A percentile compares a stretch with the other conserved stretches of the same genome.
These are phyloP conservation scores for Periophthalmus magnuspinnatus DNA, from an alignment of 2,797 vertebrate genomes.

Conservation along the genomic window DNA sequence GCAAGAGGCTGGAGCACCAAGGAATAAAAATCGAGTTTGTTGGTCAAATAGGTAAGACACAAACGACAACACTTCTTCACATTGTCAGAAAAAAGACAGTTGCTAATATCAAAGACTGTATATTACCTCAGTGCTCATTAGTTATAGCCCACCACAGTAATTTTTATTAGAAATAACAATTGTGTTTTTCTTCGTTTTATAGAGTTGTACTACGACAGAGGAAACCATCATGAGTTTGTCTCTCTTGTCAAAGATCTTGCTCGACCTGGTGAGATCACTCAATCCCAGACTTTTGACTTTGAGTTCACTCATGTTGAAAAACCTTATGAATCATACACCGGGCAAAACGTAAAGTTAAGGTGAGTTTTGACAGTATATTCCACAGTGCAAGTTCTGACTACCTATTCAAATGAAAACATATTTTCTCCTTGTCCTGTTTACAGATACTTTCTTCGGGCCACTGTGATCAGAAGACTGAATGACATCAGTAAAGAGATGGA, in stretches of 20 bases:
- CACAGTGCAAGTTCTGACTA: neutral
- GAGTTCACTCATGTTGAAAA: conserved; percentile 99
- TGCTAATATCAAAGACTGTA: too few species aligned
- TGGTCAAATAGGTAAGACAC: conserved; percentile 89
- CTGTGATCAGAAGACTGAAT: conserved; percentile 91
- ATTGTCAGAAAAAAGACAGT: neutral
- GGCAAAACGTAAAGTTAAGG: conserved; percentile 97
- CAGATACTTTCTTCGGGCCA: conserved; percentile 98
- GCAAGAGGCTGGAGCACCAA: conserved; percentile 94
- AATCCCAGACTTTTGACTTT: conserved; percentile 95
- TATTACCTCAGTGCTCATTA: neutral
- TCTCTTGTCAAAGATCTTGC: conserved; percentile 97
- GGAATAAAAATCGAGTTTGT: conserved; percentile 98
- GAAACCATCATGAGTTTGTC: conserved; percentile 98
- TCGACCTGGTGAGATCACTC: conserved; percentile 92
- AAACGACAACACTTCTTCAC: neutral
- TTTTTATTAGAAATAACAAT: neutral
- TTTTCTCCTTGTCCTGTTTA: neutral
- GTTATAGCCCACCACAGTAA: neutral
- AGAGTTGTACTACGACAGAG: conserved; percentile 98
- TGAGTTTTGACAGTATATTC: conserved; percentile 54
- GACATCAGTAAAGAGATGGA: conserved; percentile 97
- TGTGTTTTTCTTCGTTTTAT: conserved; percentile 6
- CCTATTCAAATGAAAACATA: conserved; percentile 15
- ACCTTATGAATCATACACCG: conserved; percentile 97